Percentiles rank a stretch among this genome's conserved stretches.
Conservation (phyloP, 2,797 vertebrate genomes). For the Pelodytes ibericus region DNA sequence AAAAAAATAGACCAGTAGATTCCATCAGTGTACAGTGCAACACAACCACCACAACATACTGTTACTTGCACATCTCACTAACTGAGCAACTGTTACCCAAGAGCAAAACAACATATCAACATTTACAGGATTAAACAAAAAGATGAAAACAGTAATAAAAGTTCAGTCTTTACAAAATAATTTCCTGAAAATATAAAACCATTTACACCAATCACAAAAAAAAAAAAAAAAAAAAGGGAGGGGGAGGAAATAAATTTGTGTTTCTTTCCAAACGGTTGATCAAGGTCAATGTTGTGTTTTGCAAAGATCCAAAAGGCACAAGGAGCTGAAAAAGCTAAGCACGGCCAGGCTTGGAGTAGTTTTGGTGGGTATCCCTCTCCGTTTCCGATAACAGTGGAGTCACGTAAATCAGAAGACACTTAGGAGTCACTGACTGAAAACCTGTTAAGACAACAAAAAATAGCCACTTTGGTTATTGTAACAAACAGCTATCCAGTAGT, state of each 20-base stretch:
- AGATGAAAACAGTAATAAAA: slow-evolving; percentile 77
- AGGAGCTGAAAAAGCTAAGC: slow-evolving; percentile 75
- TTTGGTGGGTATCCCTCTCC: slow-evolving; percentile 73
- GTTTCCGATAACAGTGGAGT: slow-evolving; percentile 65
- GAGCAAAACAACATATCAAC: slow-evolving; percentile 69
- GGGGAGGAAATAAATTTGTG: no score
- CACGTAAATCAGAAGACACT: slow-evolving; percentile 64
- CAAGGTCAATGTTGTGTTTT: slow-evolving; percentile 63
- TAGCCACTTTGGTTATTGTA: no score
- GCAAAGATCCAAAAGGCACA: slow-evolving; percentile 81
- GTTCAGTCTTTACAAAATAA: slow-evolving; percentile 76
- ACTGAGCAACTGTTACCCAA: slow-evolving; percentile 70
- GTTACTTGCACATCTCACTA: slow-evolving; percentile 64
- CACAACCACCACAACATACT: slow-evolving; percentile 67
- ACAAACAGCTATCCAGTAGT: no score
- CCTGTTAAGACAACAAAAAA: slow-evolving; percentile 57
- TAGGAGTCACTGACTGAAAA: slow-evolving; percentile 77
- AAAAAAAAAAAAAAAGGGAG: slow-evolving; percentile 47
- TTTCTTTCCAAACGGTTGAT: slow-evolving; percentile 71
- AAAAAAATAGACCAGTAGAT: slow-evolving; percentile 64
- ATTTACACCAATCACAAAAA: slow-evolving; percentile 77
- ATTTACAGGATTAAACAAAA: slow-evolving; percentile 71
- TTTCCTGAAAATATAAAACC: slow-evolving; percentile 79
- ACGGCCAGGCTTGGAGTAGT: slow-evolving; percentile 73
- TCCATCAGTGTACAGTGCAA: slow-evolving; percentile 66